Evolutionary conservation across 2,888 invertebrate genomes (phyloP).

Genomic region (Epinotia ramella): DNA sequence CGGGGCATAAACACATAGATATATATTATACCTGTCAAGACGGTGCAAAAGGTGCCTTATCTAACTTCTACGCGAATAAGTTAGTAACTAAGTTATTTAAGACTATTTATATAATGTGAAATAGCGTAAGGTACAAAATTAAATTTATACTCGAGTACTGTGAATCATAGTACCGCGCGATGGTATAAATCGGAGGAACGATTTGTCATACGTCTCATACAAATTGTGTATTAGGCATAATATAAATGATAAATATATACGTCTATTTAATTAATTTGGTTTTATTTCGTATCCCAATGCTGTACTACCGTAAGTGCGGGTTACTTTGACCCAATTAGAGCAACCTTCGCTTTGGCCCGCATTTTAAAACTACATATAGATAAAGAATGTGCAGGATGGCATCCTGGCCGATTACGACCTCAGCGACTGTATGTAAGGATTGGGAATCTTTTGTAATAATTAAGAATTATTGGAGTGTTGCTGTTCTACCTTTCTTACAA

Average conservation of each 20-base stretch:
- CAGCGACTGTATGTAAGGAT: too few species aligned
- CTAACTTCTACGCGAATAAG: conserved; percentile 36
- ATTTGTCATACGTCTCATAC: conserved; percentile 35
- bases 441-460: too few species aligned
- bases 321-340: too few species aligned
- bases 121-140: conserved; percentile 44
- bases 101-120: conserved; percentile 44
- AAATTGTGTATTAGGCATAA: neutral
- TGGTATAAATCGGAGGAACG: conserved; percentile 15
- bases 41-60: conserved; percentile 20
- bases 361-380: too few species aligned
- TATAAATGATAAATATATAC: conserved; percentile 32
- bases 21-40: conserved; percentile 14
- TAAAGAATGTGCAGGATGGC: too few species aligned
- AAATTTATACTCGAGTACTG: conserved; percentile 61
- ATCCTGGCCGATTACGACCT: too few species aligned
- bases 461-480: too few species aligned
- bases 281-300: neutral
- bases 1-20: neutral
- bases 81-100: conserved; percentile 43
- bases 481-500: too few species aligned
- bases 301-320: too few species aligned
- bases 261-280: conserved; percentile 17
- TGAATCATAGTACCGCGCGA: conserved; percentile 49
- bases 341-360: too few species aligned